Conservation (phyloP, 2,113 vertebrate species). For the Hylia prasina region DNA sequence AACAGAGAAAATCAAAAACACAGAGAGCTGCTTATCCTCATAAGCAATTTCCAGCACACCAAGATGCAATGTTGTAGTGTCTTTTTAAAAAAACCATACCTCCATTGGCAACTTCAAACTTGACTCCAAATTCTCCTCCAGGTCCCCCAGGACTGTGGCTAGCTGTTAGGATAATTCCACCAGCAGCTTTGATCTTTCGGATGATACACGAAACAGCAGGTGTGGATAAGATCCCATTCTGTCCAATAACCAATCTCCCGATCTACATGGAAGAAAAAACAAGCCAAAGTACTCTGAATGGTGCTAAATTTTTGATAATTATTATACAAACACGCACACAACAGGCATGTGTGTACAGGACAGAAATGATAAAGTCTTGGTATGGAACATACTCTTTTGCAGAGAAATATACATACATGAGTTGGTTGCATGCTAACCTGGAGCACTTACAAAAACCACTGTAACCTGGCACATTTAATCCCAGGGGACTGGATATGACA, state of each 20-base stretch:
- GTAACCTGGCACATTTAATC: background rate
- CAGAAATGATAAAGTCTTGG: background rate
- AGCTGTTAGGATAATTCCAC: conserved; percentile 95
- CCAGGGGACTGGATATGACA: too few relatives aligned
- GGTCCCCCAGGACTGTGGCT: conserved; percentile 96
- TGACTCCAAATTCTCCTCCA: conserved; percentile 93
- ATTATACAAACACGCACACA: background rate
- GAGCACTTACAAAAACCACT: background rate
- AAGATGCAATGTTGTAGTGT: background rate
- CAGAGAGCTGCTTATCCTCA: background rate
- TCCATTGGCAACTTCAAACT: conserved; percentile 97
- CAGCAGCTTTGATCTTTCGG: conserved; percentile 96
- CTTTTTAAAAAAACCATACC: conserved; percentile 68
- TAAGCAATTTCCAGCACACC: background rate
- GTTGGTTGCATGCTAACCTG: background rate
- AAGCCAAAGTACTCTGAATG: background rate
- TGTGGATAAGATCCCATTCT: conserved; percentile 95
- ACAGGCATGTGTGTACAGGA: background rate
- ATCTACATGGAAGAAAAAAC: conserved; percentile 75
- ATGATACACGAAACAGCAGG: conserved; percentile 98
- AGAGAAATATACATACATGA: background rate
- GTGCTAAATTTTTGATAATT: background rate
- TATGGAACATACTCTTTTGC: background rate
- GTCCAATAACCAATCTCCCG: conserved; percentile 93
- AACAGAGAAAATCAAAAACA: background rate